Conservation (phyloP, 2,888 invertebrate genomes). For the Coronaproctus castanopsis region DNA sequence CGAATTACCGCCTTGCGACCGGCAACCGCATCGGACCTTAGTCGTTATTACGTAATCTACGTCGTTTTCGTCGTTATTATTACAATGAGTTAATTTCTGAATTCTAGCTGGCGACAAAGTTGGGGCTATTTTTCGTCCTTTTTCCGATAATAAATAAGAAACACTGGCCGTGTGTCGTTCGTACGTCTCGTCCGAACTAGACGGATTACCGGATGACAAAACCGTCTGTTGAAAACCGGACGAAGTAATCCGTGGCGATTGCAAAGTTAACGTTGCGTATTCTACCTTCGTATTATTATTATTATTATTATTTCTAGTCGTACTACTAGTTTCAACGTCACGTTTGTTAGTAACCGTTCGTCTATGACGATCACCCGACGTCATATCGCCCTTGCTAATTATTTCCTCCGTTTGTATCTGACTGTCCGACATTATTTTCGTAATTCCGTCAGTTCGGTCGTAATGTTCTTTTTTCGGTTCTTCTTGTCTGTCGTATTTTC, state of each 20-base stretch:
- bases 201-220: slow-evolving; percentile 5
- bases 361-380: not conserved
- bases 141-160: slow-evolving; percentile 15
- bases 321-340: slow-evolving; percentile 7
- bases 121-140: slow-evolving; percentile 11
- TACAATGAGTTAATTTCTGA: slow-evolving; percentile 3
- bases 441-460: not conserved
- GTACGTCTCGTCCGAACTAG: slow-evolving; percentile 5
- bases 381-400: too few relatives aligned
- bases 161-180: slow-evolving; percentile 4
- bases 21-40: not conserved
- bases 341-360: too few relatives aligned
- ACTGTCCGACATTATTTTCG: not conserved
- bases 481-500: slow-evolving; percentile 3
- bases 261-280: not conserved
- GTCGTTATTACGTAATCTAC: too few relatives aligned
- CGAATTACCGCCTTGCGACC: not conserved
- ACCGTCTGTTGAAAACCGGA: slow-evolving; percentile 1
- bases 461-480: not conserved
- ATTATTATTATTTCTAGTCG: not conserved
- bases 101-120: slow-evolving; percentile 9
- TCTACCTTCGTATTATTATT: not conserved
- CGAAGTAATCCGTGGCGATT: slow-evolving; percentile 10
- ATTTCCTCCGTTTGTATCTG: not conserved
- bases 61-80: not conserved